Percentiles rank a stretch among this genome's conserved stretches.
Conservation (phyloP, 37 sponge, comb jelly and placozoan species). For the Hexactinellida sp. region DNA sequence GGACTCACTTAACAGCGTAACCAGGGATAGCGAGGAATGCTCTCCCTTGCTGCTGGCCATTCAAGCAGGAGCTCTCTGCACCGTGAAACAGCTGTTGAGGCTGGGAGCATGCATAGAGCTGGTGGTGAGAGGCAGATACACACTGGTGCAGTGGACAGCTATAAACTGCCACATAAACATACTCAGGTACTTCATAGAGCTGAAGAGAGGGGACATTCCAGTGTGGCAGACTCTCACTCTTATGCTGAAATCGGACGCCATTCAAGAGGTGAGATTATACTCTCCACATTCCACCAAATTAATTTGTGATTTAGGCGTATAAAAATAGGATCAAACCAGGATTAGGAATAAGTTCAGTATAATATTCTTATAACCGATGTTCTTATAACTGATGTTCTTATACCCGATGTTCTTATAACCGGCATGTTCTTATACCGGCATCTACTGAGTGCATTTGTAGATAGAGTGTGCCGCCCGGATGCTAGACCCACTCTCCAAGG, state of each 20-base stretch:
- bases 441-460: not conserved
- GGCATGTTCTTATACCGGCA: no score
- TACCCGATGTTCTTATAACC: no score
- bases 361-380: no score
- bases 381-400: no score
- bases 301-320: no score
- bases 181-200: constrained; percentile 40
- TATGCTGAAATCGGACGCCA: constrained; percentile 40
- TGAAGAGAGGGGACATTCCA: constrained; percentile 8
- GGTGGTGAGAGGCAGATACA: not conserved
- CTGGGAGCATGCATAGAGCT: constrained; percentile 40
- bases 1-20: constrained; percentile 22
- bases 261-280: not conserved
- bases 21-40: not conserved
- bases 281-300: not conserved
- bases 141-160: constrained; percentile 39
- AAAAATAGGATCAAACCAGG: no score
- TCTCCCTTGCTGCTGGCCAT: constrained; percentile 64
- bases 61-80: constrained; percentile 48
- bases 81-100: constrained; percentile 41
- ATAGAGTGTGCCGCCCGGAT: constrained; percentile 34
- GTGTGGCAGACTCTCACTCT: constrained; percentile 37
- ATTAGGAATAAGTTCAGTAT: no score
- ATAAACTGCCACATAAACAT: constrained; percentile 33
- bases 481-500: constrained; percentile 43